Evolutionary conservation across 2,113 vertebrate species (phyloP).

Genomic region (Penelope pileata): DNA sequence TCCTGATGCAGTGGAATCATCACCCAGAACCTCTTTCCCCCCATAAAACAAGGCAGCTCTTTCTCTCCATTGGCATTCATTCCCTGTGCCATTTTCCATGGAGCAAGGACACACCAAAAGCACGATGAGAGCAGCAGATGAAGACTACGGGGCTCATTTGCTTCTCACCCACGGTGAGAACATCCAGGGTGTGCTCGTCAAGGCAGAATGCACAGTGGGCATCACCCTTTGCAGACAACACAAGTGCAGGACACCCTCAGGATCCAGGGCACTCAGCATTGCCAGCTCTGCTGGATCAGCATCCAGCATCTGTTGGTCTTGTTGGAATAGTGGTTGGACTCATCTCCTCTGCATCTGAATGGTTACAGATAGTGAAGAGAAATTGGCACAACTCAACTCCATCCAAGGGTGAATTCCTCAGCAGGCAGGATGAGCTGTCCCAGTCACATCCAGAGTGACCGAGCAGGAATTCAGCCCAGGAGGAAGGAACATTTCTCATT

Average conservation of each 20-base stretch:
- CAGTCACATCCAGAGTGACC: background rate
- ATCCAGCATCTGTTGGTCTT: background rate
- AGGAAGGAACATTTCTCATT: rapidly evolving
- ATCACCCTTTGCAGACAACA: background rate
- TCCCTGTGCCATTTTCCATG: background rate
- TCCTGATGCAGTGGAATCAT: rapidly evolving
- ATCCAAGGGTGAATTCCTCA: background rate
- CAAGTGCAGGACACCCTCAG: background rate
- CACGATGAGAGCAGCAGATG: background rate
- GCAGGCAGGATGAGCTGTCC: background rate
- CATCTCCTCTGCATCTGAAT: background rate
- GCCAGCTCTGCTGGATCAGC: background rate
- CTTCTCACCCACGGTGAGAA: background rate
- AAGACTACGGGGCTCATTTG: background rate
- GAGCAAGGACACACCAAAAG: background rate
- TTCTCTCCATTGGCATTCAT: background rate
- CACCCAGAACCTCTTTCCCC: background rate
- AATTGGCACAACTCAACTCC: background rate
- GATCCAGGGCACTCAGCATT: background rate
- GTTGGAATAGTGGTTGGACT: background rate
- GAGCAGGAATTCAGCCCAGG: background rate
- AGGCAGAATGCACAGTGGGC: background rate
- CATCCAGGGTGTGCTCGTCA: background rate
- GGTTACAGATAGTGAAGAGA: background rate
- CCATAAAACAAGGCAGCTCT: background rate